Evolutionary conservation across 2,113 vertebrate genomes (phyloP).

Genomic region (Prochilodus magdalenae): DNA sequence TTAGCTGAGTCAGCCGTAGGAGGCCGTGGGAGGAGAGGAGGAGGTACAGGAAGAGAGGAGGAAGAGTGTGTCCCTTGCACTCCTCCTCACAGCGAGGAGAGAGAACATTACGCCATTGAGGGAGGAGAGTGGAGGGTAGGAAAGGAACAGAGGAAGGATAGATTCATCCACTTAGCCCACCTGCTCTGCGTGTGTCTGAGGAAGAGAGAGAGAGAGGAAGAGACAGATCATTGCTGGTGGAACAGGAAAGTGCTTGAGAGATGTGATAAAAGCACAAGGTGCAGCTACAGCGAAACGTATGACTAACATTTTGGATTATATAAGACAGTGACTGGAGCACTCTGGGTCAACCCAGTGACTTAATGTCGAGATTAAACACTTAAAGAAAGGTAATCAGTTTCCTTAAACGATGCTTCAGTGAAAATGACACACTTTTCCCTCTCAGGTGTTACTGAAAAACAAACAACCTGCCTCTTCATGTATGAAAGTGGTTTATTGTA

Average conservation of each 20-base stretch:
- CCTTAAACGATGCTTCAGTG: too few species aligned
- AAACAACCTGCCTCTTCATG: too few species aligned
- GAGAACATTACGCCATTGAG: slow-evolving; percentile 36
- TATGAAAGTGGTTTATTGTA: too few species aligned
- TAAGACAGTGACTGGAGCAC: not conserved
- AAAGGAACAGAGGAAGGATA: slow-evolving; percentile 62
- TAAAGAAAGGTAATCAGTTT: too few species aligned
- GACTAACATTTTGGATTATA: not conserved
- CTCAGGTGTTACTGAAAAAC: too few species aligned
- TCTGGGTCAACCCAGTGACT: not conserved
- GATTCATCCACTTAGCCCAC: slow-evolving; percentile 64
- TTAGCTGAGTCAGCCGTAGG: slow-evolving; percentile 65
- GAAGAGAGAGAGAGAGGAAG: slow-evolving; percentile 20
- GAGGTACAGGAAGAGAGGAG: slow-evolving; percentile 62
- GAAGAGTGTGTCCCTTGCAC: slow-evolving; percentile 56
- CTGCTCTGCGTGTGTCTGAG: slow-evolving; percentile 54
- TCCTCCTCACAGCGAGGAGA: slow-evolving; percentile 53
- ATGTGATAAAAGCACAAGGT: not conserved
- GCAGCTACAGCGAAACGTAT: not conserved
- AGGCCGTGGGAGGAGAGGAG: slow-evolving; percentile 54
- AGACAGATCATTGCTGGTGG: slow-evolving; percentile 4
- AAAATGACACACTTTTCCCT: too few species aligned
- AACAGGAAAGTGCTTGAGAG: not conserved
- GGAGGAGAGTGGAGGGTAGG: slow-evolving; percentile 53
- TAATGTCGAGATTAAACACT: too few species aligned